Evolutionary conservation across 2,113 vertebrate genomes (phyloP), one percentile per base, ranked within the genome.

Genomic region (Corythaeola cristata): DNA sequence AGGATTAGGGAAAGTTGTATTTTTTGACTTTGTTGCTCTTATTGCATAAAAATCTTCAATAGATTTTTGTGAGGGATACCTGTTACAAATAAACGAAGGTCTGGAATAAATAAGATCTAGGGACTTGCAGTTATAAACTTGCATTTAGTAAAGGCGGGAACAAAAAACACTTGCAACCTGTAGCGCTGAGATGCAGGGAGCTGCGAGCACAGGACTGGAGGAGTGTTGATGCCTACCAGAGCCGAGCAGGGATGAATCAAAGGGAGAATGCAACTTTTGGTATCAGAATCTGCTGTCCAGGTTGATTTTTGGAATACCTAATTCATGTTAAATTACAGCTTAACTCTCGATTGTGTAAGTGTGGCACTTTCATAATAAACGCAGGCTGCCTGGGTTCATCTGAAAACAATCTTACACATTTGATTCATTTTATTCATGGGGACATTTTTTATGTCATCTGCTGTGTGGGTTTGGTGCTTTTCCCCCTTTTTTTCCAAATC

Each of bases 391-490:
- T 88, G 67, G 39, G 55, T 79, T 96, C 26, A 66, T 77, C 37
- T 67, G 85, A 74, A 93, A 91, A 93, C 67, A 83, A 30, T 83
- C 55, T 85, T 83, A 50, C 15, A 41, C 0, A 0, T 79, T 93
- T 73, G 50, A 50, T 85, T 82, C 35, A 15, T 72, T 87, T 94
- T 79, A 66, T 79, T 85, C 35, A 15, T 24, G 55, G 50, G 41
- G 68, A 94, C 3, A 8, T 22, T 73, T 90, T 89, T 78, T 55
- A 2, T 96, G 79, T 96, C 85, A 94, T 96, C 83, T 95, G 92
- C 76, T 95, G 86, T 90, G 94, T 95, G 77, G 91, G 73, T 71
- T 93, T 95, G 72, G 68, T 53, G 62, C 47, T 93, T 93, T 90
- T 11, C 52, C 30, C n/a, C 20, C 3, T 6, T 76, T 84, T 83